A percentile compares a stretch with the other conserved stretches of the same genome.
Conservation (phyloP, 2,113 vertebrate genomes). For the Platysternon megacephalum region DNA sequence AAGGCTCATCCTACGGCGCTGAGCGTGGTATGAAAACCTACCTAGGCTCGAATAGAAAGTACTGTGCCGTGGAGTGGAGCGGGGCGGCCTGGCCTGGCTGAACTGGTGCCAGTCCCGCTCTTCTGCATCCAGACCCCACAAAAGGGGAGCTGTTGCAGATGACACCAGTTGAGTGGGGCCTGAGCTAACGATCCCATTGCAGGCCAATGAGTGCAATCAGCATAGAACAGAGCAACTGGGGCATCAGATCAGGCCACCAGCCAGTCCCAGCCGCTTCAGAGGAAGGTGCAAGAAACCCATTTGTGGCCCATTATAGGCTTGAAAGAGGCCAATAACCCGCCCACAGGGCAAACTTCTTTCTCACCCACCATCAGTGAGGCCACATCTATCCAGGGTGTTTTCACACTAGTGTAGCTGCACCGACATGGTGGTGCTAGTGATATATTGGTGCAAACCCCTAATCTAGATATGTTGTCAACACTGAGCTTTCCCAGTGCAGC, state of each 20-base stretch:
- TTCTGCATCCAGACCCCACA: background rate
- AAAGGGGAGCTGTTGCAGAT: too few relatives aligned
- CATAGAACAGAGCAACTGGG: background rate
- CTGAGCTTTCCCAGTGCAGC: background rate
- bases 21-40: background rate
- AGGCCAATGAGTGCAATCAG: background rate
- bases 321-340: background rate
- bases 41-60: background rate
- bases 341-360: background rate
- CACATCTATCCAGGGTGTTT: background rate
- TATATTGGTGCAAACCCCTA: background rate
- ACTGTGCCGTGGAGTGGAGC: background rate
- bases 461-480: background rate
- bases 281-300: too few relatives aligned
- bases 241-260: too few relatives aligned
- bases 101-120: too few relatives aligned
- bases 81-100: background rate
- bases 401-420: background rate
- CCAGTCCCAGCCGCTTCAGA: too few relatives aligned
- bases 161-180: too few relatives aligned
- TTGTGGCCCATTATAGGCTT: background rate
- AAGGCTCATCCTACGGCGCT: background rate
- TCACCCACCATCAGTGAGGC: background rate
- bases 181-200: background rate
- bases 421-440: background rate